These are phyloP conservation scores for Malachius bipustulatus DNA, from an alignment of 2,888 invertebrate genomes.

Conservation along the genomic window DNA sequence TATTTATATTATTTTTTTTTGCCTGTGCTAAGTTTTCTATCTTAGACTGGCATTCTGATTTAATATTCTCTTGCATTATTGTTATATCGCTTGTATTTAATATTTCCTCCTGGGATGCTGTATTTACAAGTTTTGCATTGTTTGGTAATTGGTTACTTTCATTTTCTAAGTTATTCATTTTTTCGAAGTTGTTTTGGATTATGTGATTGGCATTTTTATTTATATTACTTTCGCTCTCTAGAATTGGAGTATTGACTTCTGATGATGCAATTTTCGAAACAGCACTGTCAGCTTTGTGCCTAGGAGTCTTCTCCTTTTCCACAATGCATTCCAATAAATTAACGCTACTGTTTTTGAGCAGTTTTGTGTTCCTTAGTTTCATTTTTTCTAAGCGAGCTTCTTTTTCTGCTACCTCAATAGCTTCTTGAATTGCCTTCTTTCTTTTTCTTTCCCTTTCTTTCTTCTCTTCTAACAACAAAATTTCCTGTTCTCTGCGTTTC, in stretches of 20 bases:
- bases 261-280: conserved; percentile 4
- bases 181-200: conserved; percentile 9
- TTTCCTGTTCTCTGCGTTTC: conserved; percentile 59
- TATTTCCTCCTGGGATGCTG: neutral
- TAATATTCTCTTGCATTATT: neutral
- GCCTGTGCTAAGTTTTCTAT: too few species aligned
- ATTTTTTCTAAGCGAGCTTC: conserved; percentile 46
- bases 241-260: conserved; percentile 18
- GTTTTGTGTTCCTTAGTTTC: conserved; percentile 26
- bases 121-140: neutral
- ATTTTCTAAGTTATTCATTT: conserved; percentile 2
- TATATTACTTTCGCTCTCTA: conserved; percentile 18
- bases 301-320: conserved; percentile 27
- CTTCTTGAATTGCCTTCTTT: conserved; percentile 62
- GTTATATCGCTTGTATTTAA: neutral
- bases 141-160: neutral
- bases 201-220: conserved; percentile 20
- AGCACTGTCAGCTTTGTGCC: conserved; percentile 10
- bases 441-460: conserved; percentile 60
- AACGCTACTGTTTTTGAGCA: conserved; percentile 19
- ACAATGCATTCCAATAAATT: conserved; percentile 24
- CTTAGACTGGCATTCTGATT: too few species aligned
- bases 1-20: conserved; percentile 5
- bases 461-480: conserved; percentile 51
- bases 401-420: conserved; percentile 57